A percentile compares a stretch with the other conserved stretches of the same genome.
Evolutionary conservation across 2,888 invertebrate species (phyloP).

Genomic region (Hirtodrosophila duncani): DNA sequence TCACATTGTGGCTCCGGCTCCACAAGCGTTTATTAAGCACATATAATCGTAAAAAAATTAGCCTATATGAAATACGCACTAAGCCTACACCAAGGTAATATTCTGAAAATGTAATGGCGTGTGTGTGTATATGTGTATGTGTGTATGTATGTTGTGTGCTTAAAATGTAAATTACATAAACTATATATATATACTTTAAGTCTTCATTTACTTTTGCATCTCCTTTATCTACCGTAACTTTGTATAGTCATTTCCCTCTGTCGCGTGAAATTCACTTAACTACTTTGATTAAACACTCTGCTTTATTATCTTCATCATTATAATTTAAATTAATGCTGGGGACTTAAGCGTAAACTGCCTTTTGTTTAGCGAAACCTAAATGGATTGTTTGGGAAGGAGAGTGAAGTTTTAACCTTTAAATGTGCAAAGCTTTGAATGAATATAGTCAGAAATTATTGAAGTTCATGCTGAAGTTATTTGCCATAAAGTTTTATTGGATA

Average conservation of each 20-base stretch:
- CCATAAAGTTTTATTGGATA: too few relatives aligned
- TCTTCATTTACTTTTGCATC: slow-evolving; percentile 3
- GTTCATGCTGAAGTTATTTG: too few relatives aligned
- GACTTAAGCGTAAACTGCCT: slow-evolving; percentile 25
- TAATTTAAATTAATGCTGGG: slow-evolving; percentile 25
- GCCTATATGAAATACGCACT: slow-evolving; percentile 34
- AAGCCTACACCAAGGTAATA: slow-evolving; percentile 6
- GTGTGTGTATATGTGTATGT: neutral
- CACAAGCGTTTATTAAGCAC: slow-evolving; percentile 42
- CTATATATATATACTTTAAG: slow-evolving; percentile 20
- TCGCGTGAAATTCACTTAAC: slow-evolving; percentile 23
- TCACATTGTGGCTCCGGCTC: slow-evolving; percentile 23
- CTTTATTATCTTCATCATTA: slow-evolving; percentile 25
- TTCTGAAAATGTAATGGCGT: neutral
- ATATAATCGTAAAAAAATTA: slow-evolving; percentile 55
- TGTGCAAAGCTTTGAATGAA: too few relatives aligned
- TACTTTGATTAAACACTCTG: slow-evolving; percentile 27
- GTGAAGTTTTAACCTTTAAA: too few relatives aligned
- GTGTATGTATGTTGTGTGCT: neutral
- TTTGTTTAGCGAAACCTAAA: slow-evolving; percentile 23
- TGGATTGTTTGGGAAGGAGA: slow-evolving; percentile 11
- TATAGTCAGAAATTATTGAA: too few relatives aligned
- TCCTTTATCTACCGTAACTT: neutral
- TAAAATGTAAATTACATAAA: slow-evolving; percentile 32
- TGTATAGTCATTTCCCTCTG: neutral